Conservation (phyloP, 2,797 vertebrate genomes). For the Cygnus olor region DNA sequence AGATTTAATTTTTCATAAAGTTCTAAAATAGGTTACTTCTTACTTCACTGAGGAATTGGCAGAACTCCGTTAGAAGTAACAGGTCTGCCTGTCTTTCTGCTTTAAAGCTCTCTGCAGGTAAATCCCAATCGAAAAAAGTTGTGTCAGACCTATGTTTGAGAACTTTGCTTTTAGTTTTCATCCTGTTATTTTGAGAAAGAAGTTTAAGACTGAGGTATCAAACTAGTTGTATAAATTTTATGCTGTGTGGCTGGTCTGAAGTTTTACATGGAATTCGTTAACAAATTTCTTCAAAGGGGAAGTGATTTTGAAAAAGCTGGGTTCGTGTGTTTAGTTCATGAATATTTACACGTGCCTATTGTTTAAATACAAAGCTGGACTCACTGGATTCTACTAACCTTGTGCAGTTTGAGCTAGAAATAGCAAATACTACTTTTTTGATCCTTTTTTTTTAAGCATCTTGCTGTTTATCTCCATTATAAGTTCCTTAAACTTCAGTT, state of each 20-base stretch:
- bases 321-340: neutral
- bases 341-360: neutral
- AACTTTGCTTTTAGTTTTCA: neutral
- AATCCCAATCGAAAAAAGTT: neutral
- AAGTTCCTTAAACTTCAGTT: neutral
- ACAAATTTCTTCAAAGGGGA: neutral
- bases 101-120: neutral
- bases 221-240: neutral
- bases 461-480: neutral
- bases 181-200: neutral
- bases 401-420: conserved; percentile 4
- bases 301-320: neutral
- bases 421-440: neutral
- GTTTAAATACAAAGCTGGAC: neutral
- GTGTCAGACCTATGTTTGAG: neutral
- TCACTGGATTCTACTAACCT: neutral
- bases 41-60: neutral
- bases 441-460: neutral
- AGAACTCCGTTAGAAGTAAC: neutral
- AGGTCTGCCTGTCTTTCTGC: neutral
- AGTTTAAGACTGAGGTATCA: neutral
- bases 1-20: neutral
- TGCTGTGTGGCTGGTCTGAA: neutral
- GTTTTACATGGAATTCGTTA: neutral
- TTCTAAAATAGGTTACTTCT: neutral